Percentiles rank a stretch among this genome's conserved stretches.
These are phyloP conservation scores for Eupithecia abbreviata DNA, from an alignment of 2,888 invertebrate genomes.

Conservation along the genomic window DNA sequence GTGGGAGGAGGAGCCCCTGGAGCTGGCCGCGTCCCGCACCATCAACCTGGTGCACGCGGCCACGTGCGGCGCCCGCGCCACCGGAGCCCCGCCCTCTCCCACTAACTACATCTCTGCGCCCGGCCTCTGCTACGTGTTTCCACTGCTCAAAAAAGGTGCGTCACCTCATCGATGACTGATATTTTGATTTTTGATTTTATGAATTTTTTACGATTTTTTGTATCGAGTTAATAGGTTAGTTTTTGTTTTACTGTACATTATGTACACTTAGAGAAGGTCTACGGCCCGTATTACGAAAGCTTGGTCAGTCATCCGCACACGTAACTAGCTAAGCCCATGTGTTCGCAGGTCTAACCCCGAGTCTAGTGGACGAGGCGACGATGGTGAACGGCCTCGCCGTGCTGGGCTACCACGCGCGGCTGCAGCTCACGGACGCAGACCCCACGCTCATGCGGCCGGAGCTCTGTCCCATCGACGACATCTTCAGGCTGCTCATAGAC, in stretches of 20 bases:
- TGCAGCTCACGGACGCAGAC: constrained; percentile 80
- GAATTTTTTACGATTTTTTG: too few relatives aligned
- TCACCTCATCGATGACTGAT: neutral
- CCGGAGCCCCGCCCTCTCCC: constrained; percentile 34
- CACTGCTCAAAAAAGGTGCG: constrained; percentile 86
- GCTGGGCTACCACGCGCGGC: constrained; percentile 87
- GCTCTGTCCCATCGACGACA: constrained; percentile 91
- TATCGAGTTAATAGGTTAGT: too few relatives aligned
- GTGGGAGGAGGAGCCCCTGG: constrained; percentile 90
- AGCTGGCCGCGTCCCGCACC: constrained; percentile 85
- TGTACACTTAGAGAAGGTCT: too few relatives aligned
- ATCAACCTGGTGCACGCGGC: constrained; percentile 83
- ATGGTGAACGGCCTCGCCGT: constrained; percentile 82
- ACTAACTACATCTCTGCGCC: constrained; percentile 85
- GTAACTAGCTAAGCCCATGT: neutral
- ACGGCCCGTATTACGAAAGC: too few relatives aligned
- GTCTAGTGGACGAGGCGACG: constrained; percentile 70
- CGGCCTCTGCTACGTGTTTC: constrained; percentile 92
- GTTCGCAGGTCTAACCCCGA: constrained; percentile 45
- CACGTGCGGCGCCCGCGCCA: constrained; percentile 59
- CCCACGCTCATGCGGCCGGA: constrained; percentile 87
- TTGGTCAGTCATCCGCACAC: too few relatives aligned
- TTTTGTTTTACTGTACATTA: too few relatives aligned
- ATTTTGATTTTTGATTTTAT: too few relatives aligned
- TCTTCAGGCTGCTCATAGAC: constrained; percentile 91